These are phyloP conservation scores for Parazoanthus swiftii DNA, from an alignment of 92 coral and sea anemone genomes.

Conservation along the genomic window DNA sequence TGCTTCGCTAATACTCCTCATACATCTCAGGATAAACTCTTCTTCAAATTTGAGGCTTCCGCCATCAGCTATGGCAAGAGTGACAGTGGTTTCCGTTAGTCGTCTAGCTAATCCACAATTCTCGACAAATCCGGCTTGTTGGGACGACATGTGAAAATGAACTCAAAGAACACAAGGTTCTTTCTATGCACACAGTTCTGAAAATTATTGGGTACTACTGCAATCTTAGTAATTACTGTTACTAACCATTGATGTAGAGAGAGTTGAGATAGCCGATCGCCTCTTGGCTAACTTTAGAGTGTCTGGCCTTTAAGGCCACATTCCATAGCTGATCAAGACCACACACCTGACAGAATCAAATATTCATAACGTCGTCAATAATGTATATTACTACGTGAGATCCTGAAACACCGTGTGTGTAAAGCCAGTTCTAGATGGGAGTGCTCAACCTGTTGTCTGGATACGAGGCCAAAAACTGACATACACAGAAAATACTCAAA, in stretches of 20 bases:
- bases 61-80: constrained; percentile 71
- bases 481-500: too few relatives aligned
- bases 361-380: not conserved
- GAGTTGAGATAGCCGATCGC: constrained; percentile 92
- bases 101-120: not conserved
- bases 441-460: too few relatives aligned
- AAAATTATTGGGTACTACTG: not conserved
- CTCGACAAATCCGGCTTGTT: not conserved
- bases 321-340: constrained; percentile 97
- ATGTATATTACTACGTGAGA: not conserved
- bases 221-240: not conserved
- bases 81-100: not conserved
- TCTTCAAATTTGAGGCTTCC: constrained; percentile 88
- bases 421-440: too few relatives aligned
- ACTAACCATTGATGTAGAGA: constrained; percentile 93
- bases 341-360: constrained; percentile 53
- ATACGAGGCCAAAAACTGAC: too few relatives aligned
- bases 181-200: too few relatives aligned
- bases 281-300: constrained; percentile 92
- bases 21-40: constrained; percentile 87
- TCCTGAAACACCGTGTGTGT: too few relatives aligned
- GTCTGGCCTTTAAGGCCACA: constrained; percentile 82
- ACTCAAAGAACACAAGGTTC: too few relatives aligned
- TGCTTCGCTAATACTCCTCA: constrained; percentile 83
- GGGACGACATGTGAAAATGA: too few relatives aligned